Evolutionary conservation across 2,797 vertebrate genomes (phyloP).

Genomic region (Morus bassanus): DNA sequence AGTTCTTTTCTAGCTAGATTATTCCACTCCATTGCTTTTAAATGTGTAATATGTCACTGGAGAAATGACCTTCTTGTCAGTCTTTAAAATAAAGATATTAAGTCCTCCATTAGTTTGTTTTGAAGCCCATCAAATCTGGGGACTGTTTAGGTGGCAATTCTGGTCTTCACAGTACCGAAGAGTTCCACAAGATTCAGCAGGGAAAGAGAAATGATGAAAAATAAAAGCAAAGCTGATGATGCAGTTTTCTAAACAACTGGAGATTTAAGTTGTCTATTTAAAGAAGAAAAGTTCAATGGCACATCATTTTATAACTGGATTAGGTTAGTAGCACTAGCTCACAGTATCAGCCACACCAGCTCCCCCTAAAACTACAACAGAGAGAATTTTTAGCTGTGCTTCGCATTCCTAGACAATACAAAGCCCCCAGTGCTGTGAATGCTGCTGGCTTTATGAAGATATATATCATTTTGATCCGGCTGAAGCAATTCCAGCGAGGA

Average conservation of each 20-base stretch:
- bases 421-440: background rate
- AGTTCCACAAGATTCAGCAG: background rate
- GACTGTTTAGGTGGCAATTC: background rate
- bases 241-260: background rate
- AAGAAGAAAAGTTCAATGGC: background rate
- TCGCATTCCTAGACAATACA: background rate
- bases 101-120: background rate
- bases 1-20: background rate
- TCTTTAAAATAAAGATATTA: background rate
- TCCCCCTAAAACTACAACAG: background rate
- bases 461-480: background rate
- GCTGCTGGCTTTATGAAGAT: background rate
- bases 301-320: background rate
- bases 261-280: background rate
- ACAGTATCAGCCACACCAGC: background rate
- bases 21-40: background rate
- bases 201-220: background rate
- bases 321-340: background rate
- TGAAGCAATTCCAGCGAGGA: background rate
- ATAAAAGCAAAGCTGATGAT: background rate
- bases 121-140: background rate
- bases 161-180: background rate
- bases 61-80: background rate
- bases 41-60: background rate
- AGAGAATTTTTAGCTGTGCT: background rate